Evolutionary conservation across 2,113 vertebrate genomes (phyloP).

Genomic region (Cyprinus carpio): DNA sequence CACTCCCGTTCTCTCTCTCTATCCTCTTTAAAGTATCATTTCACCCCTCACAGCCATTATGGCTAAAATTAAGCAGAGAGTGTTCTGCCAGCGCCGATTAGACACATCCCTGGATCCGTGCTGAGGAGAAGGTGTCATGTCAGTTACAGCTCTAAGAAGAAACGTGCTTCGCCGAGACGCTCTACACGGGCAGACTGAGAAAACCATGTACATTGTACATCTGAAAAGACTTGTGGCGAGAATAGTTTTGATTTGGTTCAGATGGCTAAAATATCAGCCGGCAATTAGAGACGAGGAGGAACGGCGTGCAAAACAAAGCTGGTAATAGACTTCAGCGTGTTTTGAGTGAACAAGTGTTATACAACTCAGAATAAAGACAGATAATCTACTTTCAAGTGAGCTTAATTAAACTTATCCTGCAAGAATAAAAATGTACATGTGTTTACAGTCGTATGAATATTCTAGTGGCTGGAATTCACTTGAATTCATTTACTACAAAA

Average conservation of each 20-base stretch:
- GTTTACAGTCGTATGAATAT: slow-evolving; percentile 27
- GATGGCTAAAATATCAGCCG: slow-evolving; percentile 49
- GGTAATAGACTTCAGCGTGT: slow-evolving; percentile 48
- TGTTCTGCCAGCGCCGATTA: slow-evolving; percentile 76
- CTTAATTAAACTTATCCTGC: slow-evolving; percentile 42
- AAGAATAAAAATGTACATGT: background rate
- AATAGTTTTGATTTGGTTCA: slow-evolving; percentile 29
- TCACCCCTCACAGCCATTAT: slow-evolving; percentile 68
- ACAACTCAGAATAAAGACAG: slow-evolving; percentile 53
- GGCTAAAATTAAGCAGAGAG: slow-evolving; percentile 74
- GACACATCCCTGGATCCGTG: slow-evolving; percentile 51
- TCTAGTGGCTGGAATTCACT: slow-evolving; percentile 43
- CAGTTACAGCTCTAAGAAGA: slow-evolving; percentile 49
- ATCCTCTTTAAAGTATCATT: slow-evolving; percentile 74
- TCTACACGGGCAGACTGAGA: slow-evolving; percentile 57
- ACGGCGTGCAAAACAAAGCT: slow-evolving; percentile 32
- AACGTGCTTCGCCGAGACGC: slow-evolving; percentile 28
- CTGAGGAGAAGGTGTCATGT: slow-evolving; percentile 53
- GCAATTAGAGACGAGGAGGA: slow-evolving; percentile 44
- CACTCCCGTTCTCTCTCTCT: slow-evolving; percentile 50
- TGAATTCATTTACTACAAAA: slow-evolving; percentile 74
- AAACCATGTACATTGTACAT: slow-evolving; percentile 52
- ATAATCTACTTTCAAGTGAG: slow-evolving; percentile 33
- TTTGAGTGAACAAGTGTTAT: slow-evolving; percentile 25
- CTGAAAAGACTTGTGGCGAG: slow-evolving; percentile 22